A percentile compares a stretch with the other conserved stretches of the same genome.
These are phyloP conservation scores for Medauroidea extradentata DNA, from an alignment of 1,140 invertebrate species.

Conservation along the genomic window DNA sequence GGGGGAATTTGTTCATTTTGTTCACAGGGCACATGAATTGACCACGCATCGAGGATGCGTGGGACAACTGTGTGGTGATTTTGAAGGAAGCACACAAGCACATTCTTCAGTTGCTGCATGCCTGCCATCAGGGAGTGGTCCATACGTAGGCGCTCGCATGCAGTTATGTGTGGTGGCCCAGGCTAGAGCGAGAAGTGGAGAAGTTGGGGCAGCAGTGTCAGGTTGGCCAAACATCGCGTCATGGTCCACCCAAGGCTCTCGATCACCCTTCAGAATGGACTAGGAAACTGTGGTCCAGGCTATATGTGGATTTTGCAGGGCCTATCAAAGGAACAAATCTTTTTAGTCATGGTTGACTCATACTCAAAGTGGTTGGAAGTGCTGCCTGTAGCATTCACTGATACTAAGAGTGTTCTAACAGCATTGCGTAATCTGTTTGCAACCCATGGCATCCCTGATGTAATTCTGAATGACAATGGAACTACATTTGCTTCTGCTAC, in stretches of 20 bases:
- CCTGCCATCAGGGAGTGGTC: too few relatives aligned
- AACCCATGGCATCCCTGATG: conserved; percentile 9
- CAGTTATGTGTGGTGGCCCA: conserved; percentile 40
- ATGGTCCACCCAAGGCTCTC: conserved; percentile 13
- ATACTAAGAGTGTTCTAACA: too few relatives aligned
- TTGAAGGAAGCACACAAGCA: conserved; percentile 23
- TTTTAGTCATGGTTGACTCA: conserved; percentile 32
- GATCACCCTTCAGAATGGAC: conserved; percentile 29
- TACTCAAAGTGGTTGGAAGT: conserved; percentile 30
- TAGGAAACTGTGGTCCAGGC: conserved; percentile 28
- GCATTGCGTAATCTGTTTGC: conserved; percentile 13
- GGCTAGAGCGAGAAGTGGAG: conserved; percentile 40
- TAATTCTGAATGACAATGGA: conserved; percentile 18
- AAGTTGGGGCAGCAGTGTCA: conserved; percentile 22
- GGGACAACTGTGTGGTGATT: conserved; percentile 28
- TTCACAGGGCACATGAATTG: background rate
- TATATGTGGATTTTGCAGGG: conserved; percentile 39
- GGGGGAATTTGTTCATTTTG: background rate
- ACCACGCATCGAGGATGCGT: background rate
- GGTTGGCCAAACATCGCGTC: conserved; percentile 22
- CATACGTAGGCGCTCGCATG: conserved; percentile 40
- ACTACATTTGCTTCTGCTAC: conserved; percentile 13
- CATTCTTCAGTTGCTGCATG: conserved; percentile 35
- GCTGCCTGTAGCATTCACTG: conserved; percentile 4
- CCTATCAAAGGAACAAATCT: conserved; percentile 25